Evolutionary conservation across 2,797 vertebrate genomes (phyloP), one percentile per base, ranked within the genome.

Genomic region (Arnoldichthys spilopterus): DNA sequence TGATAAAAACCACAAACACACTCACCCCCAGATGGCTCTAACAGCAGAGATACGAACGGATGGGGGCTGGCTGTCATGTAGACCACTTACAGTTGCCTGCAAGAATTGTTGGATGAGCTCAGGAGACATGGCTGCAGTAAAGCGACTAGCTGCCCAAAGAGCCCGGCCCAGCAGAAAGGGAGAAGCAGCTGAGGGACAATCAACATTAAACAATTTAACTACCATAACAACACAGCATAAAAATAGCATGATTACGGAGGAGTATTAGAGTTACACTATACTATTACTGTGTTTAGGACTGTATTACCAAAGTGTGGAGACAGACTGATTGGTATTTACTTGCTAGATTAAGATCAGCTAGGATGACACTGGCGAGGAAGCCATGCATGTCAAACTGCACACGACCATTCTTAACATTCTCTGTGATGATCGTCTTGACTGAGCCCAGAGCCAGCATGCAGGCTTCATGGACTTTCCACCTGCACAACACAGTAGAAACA

Each of bases 401-500:
- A 0, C 96, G 95, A 28, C 97, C 97, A 2, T 92, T 97, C 88
- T 98, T 98, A 86, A 98, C 96, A 0, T 96, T 97, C 87, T 99
- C 98, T 6, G 97, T 96, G 86, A 99, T 95, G 83, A 97, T 94
- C 68, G 95, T 95, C 90, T 99, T 99, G 77, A 99, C 98, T 0
- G 98, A 99, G 74, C 98, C 98, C 20, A 99, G 90, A 7, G 98
- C 96, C 89, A 99, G 87, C 98, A 99, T 97, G 59, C 97, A 99
- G 20, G 98, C 98, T 87, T 99, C 98, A 0, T 99, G 97, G 77
- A 99, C 92, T 90, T 99, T 99, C 98, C 98, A 99, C 98, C 98
- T 99, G 84, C 15, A 73, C 68, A 63, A 83, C 45, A 84, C 20
- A 64, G 0, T 26, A 40, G 4, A 73, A 22, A 13, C 6, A 66